Conservation (phyloP, 2,797 vertebrate genomes). For the Sebastes oblongus region DNA sequence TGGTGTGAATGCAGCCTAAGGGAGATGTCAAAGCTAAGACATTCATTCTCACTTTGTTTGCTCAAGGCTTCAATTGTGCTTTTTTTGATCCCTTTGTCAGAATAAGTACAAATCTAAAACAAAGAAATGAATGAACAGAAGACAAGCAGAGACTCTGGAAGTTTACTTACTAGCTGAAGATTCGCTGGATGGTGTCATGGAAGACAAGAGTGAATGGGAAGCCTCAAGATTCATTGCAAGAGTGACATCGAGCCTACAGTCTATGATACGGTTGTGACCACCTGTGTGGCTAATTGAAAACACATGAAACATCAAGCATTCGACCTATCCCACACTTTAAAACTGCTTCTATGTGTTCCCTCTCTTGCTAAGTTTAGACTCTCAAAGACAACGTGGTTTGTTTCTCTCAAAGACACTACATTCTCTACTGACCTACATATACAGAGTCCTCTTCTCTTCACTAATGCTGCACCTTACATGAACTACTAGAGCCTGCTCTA, state of each 20-base stretch:
- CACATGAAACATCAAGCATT: not conserved
- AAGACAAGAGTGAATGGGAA: not conserved
- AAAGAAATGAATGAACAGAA: not conserved
- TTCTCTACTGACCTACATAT: not conserved
- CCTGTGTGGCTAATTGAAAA: slow-evolving; percentile 15
- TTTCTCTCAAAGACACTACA: not conserved
- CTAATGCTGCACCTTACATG: not conserved
- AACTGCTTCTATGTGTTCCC: not conserved
- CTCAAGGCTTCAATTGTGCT: not conserved
- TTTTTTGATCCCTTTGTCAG: not conserved
- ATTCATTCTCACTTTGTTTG: not conserved
- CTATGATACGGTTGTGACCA: not conserved
- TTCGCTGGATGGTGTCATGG: slow-evolving; percentile 7
- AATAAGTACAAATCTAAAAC: not conserved
- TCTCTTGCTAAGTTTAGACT: not conserved
- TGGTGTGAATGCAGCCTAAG: not conserved
- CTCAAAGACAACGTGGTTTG: not conserved
- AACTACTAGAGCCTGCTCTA: not conserved
- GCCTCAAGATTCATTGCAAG: slow-evolving; percentile 12
- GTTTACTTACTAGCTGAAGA: slow-evolving; percentile 29
- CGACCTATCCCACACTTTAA: not conserved
- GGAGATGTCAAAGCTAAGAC: not conserved
- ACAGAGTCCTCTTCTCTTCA: not conserved
- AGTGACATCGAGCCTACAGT: not conserved
- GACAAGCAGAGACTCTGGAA: not conserved